Evolutionary conservation across 2,113 vertebrate genomes (phyloP).

Genomic region (Pluvialis apricaria): DNA sequence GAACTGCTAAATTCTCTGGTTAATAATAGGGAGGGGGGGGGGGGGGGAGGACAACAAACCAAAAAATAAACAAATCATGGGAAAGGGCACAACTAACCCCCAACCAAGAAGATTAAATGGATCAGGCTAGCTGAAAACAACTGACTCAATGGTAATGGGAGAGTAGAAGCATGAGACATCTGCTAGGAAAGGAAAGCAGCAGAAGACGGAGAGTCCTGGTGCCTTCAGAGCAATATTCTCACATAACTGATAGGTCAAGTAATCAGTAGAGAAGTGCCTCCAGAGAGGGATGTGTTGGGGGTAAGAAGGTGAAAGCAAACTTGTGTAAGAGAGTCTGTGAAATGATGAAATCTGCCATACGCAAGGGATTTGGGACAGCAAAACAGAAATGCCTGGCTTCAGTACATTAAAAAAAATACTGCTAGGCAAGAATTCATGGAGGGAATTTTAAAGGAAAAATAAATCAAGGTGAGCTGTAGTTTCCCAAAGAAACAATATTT

Average conservation of each 20-base stretch:
- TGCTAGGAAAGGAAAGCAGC: background rate
- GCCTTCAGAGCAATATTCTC: background rate
- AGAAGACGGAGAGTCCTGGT: background rate
- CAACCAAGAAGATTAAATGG: background rate
- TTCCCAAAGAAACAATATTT: conserved; percentile 7
- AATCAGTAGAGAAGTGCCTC: background rate
- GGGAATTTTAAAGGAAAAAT: conserved; percentile 39
- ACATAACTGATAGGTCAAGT: background rate
- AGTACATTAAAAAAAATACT: background rate
- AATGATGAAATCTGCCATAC: background rate
- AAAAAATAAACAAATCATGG: no score
- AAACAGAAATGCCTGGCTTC: background rate
- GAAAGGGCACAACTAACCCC: background rate
- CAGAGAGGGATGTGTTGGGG: background rate
- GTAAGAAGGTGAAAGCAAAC: background rate
- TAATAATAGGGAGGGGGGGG: background rate
- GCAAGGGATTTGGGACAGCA: background rate
- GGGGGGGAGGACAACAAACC: background rate
- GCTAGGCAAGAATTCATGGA: background rate
- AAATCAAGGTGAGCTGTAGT: conserved; percentile 30
- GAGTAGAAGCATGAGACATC: background rate
- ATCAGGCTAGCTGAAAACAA: background rate
- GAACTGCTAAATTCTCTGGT: background rate
- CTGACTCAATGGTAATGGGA: background rate
- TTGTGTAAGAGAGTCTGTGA: background rate